phyloP scores from a whole-genome alignment of 2,797 vertebrate genomes.

The Streptopelia turtur region DNA sequence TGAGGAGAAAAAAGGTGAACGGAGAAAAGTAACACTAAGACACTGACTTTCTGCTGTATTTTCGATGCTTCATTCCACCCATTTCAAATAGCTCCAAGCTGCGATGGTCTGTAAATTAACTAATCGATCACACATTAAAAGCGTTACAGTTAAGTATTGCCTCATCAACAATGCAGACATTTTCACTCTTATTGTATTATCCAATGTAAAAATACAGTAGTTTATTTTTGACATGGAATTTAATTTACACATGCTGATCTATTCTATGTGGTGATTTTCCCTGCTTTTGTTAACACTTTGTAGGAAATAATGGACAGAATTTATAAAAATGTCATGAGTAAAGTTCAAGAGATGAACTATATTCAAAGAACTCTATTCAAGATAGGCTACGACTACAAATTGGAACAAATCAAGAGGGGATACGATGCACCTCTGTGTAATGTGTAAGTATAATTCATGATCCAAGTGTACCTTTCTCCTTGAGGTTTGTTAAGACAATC shows the following conservation, averaged over 20 bases:
- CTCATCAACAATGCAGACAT: neutral
- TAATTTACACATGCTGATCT: neutral
- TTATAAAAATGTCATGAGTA: constrained; percentile 98
- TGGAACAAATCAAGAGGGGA: constrained; percentile 94
- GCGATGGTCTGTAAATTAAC: neutral
- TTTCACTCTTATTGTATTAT: neutral
- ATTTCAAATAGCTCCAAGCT: neutral
- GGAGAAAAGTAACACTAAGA: neutral
- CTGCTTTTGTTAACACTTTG: neutral
- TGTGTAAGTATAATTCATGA: constrained; percentile 80
- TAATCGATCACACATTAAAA: neutral
- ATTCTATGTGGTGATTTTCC: neutral
- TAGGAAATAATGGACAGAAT: constrained; percentile 99
- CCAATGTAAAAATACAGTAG: neutral
- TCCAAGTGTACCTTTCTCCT: neutral
- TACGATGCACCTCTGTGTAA: constrained; percentile 98
- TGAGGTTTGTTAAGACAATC: neutral
- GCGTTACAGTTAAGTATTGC: neutral
- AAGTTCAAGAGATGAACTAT: constrained; percentile 97
- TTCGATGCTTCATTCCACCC: neutral
- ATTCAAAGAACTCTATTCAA: constrained; percentile 95
- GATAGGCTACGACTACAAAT: constrained; percentile 94
- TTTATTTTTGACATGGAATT: neutral
- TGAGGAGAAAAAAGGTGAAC: neutral
- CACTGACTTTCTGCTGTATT: neutral